phyloP scores from a whole-genome alignment of 2,797 vertebrate species.

The Oreochromis mossambicus region DNA sequence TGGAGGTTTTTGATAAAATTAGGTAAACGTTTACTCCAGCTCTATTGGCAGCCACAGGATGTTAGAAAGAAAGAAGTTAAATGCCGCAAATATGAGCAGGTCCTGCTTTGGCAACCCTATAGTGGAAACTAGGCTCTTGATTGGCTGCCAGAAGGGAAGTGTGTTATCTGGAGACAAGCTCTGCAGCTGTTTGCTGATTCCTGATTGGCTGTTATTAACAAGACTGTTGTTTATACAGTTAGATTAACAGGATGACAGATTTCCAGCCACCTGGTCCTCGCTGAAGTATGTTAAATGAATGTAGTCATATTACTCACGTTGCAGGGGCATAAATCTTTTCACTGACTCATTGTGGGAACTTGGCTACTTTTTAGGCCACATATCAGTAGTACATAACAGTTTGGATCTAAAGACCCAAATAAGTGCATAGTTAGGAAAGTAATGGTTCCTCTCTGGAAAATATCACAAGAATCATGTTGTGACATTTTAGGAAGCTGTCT shows the following conservation, averaged over 20 bases:
- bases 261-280: neutral
- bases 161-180: constrained; percentile 44
- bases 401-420: neutral
- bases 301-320: neutral
- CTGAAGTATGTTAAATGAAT: neutral
- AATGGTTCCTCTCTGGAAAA: neutral
- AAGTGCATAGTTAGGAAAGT: neutral
- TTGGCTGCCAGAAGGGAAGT: constrained; percentile 56
- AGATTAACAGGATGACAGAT: neutral
- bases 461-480: neutral
- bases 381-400: neutral
- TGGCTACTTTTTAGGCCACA: neutral
- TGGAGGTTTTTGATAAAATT: neutral
- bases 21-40: neutral
- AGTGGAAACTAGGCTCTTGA: constrained; percentile 15
- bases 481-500: neutral
- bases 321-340: neutral
- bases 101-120: neutral
- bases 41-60: neutral
- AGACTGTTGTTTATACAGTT: neutral
- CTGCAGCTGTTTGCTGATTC: neutral
- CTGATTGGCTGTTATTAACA: constrained; percentile 33
- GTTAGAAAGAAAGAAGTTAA: neutral
- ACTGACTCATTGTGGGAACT: neutral
- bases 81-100: neutral